Conservation (phyloP, 2,888 invertebrate species). For the Didymodactylos carnosus region DNA sequence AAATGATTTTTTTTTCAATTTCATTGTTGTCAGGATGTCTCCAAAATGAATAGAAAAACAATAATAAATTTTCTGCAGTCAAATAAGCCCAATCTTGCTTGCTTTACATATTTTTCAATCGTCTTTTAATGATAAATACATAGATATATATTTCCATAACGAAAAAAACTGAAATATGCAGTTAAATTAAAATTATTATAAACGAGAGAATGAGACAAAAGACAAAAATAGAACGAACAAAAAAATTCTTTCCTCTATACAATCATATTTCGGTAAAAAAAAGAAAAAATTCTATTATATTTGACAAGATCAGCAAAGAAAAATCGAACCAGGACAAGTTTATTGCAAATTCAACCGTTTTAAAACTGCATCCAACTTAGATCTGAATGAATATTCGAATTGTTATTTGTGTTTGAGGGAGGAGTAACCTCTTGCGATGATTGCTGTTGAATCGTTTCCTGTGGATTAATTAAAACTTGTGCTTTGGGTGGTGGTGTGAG, state of each 20-base stretch:
- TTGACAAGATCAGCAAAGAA: not conserved
- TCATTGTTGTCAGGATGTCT: slow-evolving; percentile 98
- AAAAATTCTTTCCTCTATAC: not conserved
- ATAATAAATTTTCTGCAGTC: not conserved
- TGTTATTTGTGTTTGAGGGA: no score
- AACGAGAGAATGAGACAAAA: no score
- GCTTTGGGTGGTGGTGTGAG: not conserved
- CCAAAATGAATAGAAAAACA: slow-evolving; percentile 49
- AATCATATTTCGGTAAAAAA: not conserved
- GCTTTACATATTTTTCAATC: no score
- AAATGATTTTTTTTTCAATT: no score
- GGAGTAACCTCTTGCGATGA: no score
- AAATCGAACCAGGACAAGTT: not conserved
- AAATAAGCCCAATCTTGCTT: no score
- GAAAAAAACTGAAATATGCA: no score
- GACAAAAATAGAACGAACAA: not conserved
- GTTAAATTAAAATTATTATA: no score
- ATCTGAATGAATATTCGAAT: not conserved
- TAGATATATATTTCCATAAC: no score
- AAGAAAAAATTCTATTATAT: not conserved
- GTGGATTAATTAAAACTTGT: no score
- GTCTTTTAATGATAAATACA: no score
- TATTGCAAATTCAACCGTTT: not conserved
- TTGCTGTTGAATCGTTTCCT: no score
- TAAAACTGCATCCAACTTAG: not conserved